Percentiles rank a stretch among this genome's conserved stretches.
These are phyloP conservation scores for Epinotia brunnichana DNA, from an alignment of 2,888 invertebrate genomes.

Conservation along the genomic window DNA sequence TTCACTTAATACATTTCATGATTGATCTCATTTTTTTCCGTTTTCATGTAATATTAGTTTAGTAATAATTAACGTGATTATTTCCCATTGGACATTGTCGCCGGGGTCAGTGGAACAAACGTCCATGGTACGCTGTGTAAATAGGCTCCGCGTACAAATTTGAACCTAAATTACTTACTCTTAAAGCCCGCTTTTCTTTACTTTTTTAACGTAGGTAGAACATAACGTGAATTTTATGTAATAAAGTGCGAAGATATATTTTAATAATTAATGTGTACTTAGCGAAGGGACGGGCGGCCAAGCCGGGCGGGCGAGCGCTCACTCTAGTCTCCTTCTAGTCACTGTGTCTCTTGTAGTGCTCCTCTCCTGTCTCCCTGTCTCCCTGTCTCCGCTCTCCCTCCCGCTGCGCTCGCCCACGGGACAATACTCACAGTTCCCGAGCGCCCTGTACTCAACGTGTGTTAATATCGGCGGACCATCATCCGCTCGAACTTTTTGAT, in stretches of 20 bases:
- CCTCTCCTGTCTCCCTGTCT: slow-evolving; percentile 40
- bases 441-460: slow-evolving; percentile 76
- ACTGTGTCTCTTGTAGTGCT: slow-evolving; percentile 48
- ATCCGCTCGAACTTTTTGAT: slow-evolving; percentile 51
- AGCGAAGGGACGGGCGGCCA: slow-evolving; percentile 79
- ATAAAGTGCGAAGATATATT: slow-evolving; percentile 84
- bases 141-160: slow-evolving; percentile 82
- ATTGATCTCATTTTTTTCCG: slow-evolving; percentile 70
- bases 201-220: slow-evolving; percentile 82
- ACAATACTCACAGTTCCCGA: slow-evolving; percentile 75
- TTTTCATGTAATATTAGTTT: slow-evolving; percentile 56
- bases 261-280: slow-evolving; percentile 84
- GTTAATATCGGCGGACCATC: slow-evolving; percentile 47
- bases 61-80: slow-evolving; percentile 50
- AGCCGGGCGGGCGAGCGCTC: slow-evolving; percentile 79
- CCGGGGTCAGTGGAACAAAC: slow-evolving; percentile 73
- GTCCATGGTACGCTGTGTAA: slow-evolving; percentile 83
- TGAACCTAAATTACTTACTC: slow-evolving; percentile 78
- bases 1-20: slow-evolving; percentile 52
- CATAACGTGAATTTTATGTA: slow-evolving; percentile 84
- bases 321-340: slow-evolving; percentile 53
- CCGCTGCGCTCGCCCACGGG: slow-evolving; percentile 78
- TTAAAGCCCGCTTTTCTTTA: slow-evolving; percentile 78
- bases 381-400: slow-evolving; percentile 40
- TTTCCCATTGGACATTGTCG: slow-evolving; percentile 59